Percentiles rank a stretch among this genome's conserved stretches.
Evolutionary conservation across 2,797 vertebrate genomes (phyloP).

Genomic region (Spondyliosoma cantharus): DNA sequence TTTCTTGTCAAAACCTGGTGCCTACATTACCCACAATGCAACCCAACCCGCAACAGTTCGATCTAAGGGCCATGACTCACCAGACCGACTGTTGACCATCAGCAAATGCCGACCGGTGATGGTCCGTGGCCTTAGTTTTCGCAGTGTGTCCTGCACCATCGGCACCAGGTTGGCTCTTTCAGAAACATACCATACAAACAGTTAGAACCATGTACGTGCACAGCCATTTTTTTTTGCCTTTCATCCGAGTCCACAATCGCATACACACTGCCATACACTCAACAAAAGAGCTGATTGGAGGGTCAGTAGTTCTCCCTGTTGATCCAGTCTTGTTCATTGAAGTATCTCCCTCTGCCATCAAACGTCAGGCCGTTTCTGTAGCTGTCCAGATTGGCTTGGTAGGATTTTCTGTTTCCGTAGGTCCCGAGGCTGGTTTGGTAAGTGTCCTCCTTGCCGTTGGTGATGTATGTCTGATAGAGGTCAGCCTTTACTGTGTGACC

Average conservation of each 20-base stretch:
- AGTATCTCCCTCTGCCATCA: constrained; percentile 78
- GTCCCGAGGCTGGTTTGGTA: constrained; percentile 74
- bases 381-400: constrained; percentile 73
- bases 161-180: too few relatives aligned
- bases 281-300: not conserved
- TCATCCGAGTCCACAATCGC: not conserved
- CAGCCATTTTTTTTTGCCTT: constrained; percentile 16
- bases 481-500: constrained; percentile 69
- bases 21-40: too few relatives aligned
- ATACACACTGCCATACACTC: constrained; percentile 11
- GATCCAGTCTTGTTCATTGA: constrained; percentile 85
- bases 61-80: too few relatives aligned
- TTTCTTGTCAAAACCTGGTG: too few relatives aligned
- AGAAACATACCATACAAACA: constrained; percentile 15
- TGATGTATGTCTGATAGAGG: constrained; percentile 79
- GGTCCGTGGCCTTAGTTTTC: not conserved
- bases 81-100: too few relatives aligned
- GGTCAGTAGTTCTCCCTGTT: constrained; percentile 77
- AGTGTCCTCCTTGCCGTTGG: constrained; percentile 72
- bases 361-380: constrained; percentile 74
- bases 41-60: too few relatives aligned
- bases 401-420: constrained; percentile 73
- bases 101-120: too few relatives aligned
- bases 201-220: constrained; percentile 27
- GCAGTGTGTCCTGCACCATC: too few relatives aligned